phyloP scores from a whole-genome alignment of 2,888 invertebrate genomes.

The Sesia apiformis region DNA sequence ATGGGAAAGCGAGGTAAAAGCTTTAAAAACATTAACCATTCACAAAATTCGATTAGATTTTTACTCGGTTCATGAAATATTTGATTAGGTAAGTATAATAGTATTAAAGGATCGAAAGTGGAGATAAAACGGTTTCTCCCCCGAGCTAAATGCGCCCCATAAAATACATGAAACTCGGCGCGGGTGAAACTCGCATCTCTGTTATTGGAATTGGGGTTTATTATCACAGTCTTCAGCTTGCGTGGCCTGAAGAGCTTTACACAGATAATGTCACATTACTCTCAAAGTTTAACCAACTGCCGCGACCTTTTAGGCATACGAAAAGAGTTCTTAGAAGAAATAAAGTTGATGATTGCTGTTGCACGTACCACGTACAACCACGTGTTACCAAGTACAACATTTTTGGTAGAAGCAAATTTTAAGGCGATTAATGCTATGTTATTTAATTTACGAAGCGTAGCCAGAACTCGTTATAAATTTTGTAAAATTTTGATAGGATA shows the following conservation, averaged over 20 bases:
- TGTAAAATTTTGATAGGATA: too few relatives aligned
- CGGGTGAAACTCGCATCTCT: conserved; percentile 8
- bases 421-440: too few relatives aligned
- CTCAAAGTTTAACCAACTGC: conserved; percentile 13
- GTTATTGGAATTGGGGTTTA: conserved; percentile 11
- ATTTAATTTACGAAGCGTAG: too few relatives aligned
- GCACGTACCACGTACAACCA: not conserved
- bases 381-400: too few relatives aligned
- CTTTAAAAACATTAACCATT: not conserved
- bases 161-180: conserved; percentile 7
- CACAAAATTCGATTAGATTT: conserved; percentile 2
- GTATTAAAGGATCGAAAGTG: conserved; percentile 3
- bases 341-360: not conserved
- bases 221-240: conserved; percentile 5
- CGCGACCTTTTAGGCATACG: conserved; percentile 7
- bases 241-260: conserved; percentile 1
- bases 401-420: too few relatives aligned
- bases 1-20: not conserved
- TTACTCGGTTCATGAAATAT: not conserved
- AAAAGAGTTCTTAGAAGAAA: not conserved
- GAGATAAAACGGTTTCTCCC: conserved; percentile 1
- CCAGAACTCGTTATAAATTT: too few relatives aligned
- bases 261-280: conserved; percentile 23
- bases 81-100: conserved; percentile 1
- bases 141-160: conserved; percentile 1